phyloP scores from a whole-genome alignment of 1,140 invertebrate species.

The Trichogramma pretiosum region DNA sequence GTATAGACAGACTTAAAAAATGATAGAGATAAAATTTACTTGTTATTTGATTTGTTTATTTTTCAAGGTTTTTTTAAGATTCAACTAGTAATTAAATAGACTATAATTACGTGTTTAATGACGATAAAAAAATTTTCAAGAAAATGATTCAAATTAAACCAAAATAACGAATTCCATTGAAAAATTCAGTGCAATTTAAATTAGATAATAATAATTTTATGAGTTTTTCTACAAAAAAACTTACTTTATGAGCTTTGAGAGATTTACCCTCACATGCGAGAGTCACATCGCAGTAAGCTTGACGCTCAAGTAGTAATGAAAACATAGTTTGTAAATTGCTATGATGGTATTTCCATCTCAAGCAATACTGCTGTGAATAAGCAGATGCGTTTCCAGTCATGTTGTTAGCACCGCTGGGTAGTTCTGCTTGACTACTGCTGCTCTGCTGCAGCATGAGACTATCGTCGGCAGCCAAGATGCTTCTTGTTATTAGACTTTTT shows the following conservation, averaged over 20 bases:
- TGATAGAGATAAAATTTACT: too few species aligned
- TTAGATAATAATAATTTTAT: not conserved
- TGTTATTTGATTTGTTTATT: too few species aligned
- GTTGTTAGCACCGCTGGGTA: constrained; percentile 23
- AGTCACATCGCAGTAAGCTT: constrained; percentile 85
- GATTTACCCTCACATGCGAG: constrained; percentile 81
- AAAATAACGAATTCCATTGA: too few species aligned
- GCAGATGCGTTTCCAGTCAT: constrained; percentile 43
- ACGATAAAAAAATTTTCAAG: too few species aligned
- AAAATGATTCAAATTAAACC: too few species aligned
- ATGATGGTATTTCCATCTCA: constrained; percentile 86
- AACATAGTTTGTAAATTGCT: constrained; percentile 84
- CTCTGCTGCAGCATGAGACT: constrained; percentile 40
- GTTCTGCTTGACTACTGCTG: constrained; percentile 20
- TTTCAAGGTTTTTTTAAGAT: too few species aligned
- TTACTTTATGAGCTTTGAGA: constrained; percentile 80
- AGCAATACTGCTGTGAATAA: constrained; percentile 79
- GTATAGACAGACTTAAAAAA: too few species aligned
- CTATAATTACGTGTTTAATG: too few species aligned
- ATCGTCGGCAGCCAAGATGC: not conserved
- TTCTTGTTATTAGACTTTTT: too few species aligned
- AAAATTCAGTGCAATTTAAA: not conserved
- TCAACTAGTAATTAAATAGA: too few species aligned
- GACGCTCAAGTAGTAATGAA: constrained; percentile 74
- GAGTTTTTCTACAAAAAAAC: constrained; percentile 12